A percentile compares a stretch with the other conserved stretches of the same genome.
Evolutionary conservation across 2,888 invertebrate species (phyloP).

Genomic region (Parnassius orleans): DNA sequence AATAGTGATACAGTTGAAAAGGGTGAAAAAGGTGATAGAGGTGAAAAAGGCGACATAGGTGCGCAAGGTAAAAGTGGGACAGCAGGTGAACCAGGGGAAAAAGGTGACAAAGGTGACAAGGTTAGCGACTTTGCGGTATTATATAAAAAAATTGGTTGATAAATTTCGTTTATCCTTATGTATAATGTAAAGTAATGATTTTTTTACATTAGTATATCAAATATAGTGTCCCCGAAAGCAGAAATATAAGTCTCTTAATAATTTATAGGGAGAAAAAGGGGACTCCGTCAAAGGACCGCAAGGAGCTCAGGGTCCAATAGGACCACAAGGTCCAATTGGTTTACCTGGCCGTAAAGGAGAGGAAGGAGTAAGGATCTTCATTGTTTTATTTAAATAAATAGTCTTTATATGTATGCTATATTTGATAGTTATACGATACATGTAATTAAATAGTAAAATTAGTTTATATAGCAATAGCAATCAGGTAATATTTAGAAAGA

Average conservation of each 20-base stretch:
- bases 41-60: conserved; percentile 56
- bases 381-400: no score
- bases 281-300: conserved; percentile 39
- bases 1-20: conserved; percentile 38
- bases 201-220: no score
- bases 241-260: conserved; percentile 1
- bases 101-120: conserved; percentile 69
- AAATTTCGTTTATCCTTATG: background rate
- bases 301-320: conserved; percentile 81
- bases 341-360: conserved; percentile 46
- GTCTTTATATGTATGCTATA: no score
- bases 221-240: no score
- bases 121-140: conserved; percentile 16
- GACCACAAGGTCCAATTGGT: conserved; percentile 83
- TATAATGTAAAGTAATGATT: no score
- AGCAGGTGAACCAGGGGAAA: conserved; percentile 36
- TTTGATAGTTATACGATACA: background rate
- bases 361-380: conserved; percentile 38
- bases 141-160: background rate
- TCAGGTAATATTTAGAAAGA: no score
- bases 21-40: conserved; percentile 35
- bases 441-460: no score
- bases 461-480: no score
- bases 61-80: conserved; percentile 52
- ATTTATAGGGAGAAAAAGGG: conserved; percentile 48